A percentile compares a stretch with the other conserved stretches of the same genome.
phyloP scores from a whole-genome alignment of 2,797 vertebrate species.

The Amphiprion clarkii region DNA sequence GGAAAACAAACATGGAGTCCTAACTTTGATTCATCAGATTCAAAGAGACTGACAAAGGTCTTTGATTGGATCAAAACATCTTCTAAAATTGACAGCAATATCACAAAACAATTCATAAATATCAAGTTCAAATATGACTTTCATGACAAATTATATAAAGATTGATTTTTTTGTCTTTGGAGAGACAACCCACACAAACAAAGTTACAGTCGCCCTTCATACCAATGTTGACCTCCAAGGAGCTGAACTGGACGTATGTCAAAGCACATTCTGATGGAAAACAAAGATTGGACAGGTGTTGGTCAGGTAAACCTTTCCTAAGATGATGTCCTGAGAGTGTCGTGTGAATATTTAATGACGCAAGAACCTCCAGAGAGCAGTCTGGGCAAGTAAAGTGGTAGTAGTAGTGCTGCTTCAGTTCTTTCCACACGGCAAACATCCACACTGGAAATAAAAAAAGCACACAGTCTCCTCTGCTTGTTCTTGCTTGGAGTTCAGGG shows the following conservation, averaged over 20 bases:
- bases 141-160: background rate
- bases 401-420: conserved; percentile 39
- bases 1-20: conserved; percentile 47
- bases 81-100: background rate
- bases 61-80: no score
- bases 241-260: conserved; percentile 51
- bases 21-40: conserved; percentile 35
- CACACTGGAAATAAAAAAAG: conserved; percentile 24
- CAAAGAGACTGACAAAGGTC: background rate
- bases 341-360: conserved; percentile 74
- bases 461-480: conserved; percentile 27
- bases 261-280: conserved; percentile 53
- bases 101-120: background rate
- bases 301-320: conserved; percentile 62
- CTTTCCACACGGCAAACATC: conserved; percentile 51
- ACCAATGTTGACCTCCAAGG: conserved; percentile 46
- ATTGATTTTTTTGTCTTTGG: background rate
- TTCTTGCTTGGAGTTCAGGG: conserved; percentile 12
- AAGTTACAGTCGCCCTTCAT: conserved; percentile 33
- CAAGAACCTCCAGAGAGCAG: conserved; percentile 45
- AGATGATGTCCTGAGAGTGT: conserved; percentile 64
- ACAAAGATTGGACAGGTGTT: conserved; percentile 71
- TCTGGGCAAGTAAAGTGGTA: conserved; percentile 45
- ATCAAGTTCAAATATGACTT: background rate
- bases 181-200: background rate